Percentiles rank a stretch among this genome's conserved stretches.
Evolutionary conservation across 2,888 invertebrate genomes (phyloP).

Genomic region (Eristalis pertinax): DNA sequence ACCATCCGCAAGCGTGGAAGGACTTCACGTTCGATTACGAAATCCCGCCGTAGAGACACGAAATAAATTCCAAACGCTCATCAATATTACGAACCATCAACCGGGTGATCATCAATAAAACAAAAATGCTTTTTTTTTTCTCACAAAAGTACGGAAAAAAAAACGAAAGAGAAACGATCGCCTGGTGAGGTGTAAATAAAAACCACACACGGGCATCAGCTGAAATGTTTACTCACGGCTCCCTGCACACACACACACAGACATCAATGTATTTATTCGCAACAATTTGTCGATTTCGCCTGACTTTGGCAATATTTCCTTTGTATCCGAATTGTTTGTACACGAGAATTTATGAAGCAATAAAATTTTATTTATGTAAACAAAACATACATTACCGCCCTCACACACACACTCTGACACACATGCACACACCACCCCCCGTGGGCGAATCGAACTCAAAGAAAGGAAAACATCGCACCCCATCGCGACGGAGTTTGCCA

Average conservation of each 20-base stretch:
- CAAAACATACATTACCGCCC: constrained; percentile 38
- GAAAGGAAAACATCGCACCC: background rate
- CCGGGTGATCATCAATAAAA: constrained; percentile 9
- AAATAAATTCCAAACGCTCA: background rate
- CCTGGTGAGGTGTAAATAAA: constrained; percentile 29
- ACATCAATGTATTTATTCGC: background rate
- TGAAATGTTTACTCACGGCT: constrained; percentile 14
- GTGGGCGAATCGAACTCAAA: background rate
- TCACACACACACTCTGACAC: constrained; percentile 2
- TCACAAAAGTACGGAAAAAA: background rate
- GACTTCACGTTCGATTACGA: background rate
- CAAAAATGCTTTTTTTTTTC: background rate
- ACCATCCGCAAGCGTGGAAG: background rate
- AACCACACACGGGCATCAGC: background rate
- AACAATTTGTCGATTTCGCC: constrained; percentile 45
- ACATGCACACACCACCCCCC: background rate
- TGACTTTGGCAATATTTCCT: constrained; percentile 30
- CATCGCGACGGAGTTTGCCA: constrained; percentile 5
- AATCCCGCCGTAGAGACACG: background rate
- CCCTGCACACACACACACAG: background rate
- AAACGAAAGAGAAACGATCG: background rate
- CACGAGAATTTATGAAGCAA: constrained; percentile 46
- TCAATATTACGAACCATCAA: constrained; percentile 4
- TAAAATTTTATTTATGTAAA: constrained; percentile 47
- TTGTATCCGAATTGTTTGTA: constrained; percentile 4